Evolutionary conservation across 2,113 vertebrate genomes (phyloP), one percentile per base, ranked within the genome.

Genomic region (Meleagris gallopavo): DNA sequence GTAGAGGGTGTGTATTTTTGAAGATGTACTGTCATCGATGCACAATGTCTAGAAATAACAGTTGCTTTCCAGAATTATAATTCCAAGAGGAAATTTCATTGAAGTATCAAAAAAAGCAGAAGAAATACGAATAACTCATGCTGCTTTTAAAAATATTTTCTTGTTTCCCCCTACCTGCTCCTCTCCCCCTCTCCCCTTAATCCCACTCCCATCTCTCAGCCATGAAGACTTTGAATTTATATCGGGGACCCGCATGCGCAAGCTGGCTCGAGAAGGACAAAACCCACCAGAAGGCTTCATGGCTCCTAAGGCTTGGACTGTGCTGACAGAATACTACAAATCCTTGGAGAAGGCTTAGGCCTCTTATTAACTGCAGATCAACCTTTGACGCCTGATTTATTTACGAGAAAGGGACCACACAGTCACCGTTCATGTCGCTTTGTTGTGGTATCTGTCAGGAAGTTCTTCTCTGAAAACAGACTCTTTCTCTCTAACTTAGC

Each of bases 151-250:
- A 81, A 22, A 48, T 62, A 12, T 78, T 64, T 8, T 71, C 36
- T 74, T 43, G 50, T 50, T 32, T 5, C 6, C 34, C 7, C 15
- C 24, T 18, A 3, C 41, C 27, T 30, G 10, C 40, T 55, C 38
- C 40, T 55, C 32, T 66, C 77, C 19, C 41, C 69, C 16, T 45
- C 10, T 57, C 13, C 21, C 29, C 6, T 65, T 61, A 5, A 9
- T 36, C 61, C 8, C 10, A 11, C 27, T 60, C 36, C 67, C 46
- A 2, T 34, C 29, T 97, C 82, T 81, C 95, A 99, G 99, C 96
- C 98, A 98, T 22, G 98, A 99, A 98, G 99, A 99, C 96, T 99
- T 98, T 78, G 99, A 99, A 32, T 99, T 99, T 96, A 99, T 99
- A 97, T 99, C 99, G 11, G 99, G 99, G 95, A 99, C 99, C 34